phyloP scores from a whole-genome alignment of 2,888 invertebrate species.

The Spisula subtruncata region DNA sequence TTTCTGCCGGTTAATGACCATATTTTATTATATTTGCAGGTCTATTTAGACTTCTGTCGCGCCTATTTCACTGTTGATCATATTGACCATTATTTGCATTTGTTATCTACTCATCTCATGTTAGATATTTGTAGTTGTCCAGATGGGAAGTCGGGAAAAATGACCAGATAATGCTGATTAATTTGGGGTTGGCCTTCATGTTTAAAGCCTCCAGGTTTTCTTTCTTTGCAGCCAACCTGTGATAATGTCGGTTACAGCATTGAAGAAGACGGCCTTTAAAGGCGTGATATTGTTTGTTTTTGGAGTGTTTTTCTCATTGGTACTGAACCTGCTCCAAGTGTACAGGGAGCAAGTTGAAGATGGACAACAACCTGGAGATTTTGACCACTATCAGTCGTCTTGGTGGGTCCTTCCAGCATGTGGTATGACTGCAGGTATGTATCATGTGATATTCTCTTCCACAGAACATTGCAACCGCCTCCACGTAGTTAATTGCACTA shows the following conservation, averaged over 20 bases:
- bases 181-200: no score
- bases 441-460: background rate
- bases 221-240: constrained; percentile 48
- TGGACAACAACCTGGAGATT: constrained; percentile 63
- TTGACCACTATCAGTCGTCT: constrained; percentile 85
- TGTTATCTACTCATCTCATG: no score
- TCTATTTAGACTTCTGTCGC: no score
- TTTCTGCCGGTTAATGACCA: no score
- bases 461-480: no score
- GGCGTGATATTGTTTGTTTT: constrained; percentile 85
- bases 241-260: constrained; percentile 77
- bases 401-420: constrained; percentile 88
- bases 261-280: constrained; percentile 73
- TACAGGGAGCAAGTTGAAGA: constrained; percentile 84
- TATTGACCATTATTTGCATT: no score
- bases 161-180: no score
- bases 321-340: constrained; percentile 87
- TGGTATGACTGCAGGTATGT: constrained; percentile 87
- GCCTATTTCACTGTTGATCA: no score
- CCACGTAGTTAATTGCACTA: no score
- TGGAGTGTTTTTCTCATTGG: constrained; percentile 87
- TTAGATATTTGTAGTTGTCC: no score
- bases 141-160: no score
- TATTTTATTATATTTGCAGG: no score
- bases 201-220: background rate